Evolutionary conservation across 2,888 invertebrate genomes (phyloP).

Genomic region (Drosophila aldrichi): DNA sequence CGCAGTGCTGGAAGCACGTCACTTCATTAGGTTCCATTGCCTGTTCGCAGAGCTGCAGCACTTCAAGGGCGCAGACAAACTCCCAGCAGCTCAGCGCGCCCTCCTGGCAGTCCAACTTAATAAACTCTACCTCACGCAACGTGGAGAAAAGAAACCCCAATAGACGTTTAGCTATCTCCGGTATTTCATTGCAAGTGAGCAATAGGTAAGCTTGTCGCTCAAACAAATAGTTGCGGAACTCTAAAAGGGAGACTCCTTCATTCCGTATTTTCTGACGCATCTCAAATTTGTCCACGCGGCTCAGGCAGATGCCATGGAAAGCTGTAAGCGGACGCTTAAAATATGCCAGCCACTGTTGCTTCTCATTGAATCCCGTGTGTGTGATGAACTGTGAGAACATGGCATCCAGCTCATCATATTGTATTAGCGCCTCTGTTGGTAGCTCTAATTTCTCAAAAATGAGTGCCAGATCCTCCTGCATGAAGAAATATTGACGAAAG

Average conservation of each 20-base stretch:
- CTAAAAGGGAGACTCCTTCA: slow-evolving; percentile 90
- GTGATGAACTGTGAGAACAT: slow-evolving; percentile 98
- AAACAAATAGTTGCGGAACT: slow-evolving; percentile 97
- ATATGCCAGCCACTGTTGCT: slow-evolving; percentile 93
- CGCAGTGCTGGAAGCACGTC: slow-evolving; percentile 93
- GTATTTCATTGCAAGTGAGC: slow-evolving; percentile 85
- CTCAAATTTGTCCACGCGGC: slow-evolving; percentile 88
- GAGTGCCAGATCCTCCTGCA: slow-evolving; percentile 98
- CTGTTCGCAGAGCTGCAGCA: slow-evolving; percentile 92
- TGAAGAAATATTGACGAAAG: slow-evolving; percentile 96
- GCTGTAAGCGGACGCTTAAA: slow-evolving; percentile 92
- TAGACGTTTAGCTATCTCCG: slow-evolving; percentile 92
- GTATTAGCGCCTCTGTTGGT: slow-evolving; percentile 96
- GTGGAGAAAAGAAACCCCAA: slow-evolving; percentile 96
- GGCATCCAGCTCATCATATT: slow-evolving; percentile 98
- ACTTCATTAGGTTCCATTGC: slow-evolving; percentile 89
- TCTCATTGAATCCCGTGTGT: slow-evolving; percentile 95
- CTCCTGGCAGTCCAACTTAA: slow-evolving; percentile 91
- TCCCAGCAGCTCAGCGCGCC: slow-evolving; percentile 97
- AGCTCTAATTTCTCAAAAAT: slow-evolving; percentile 97
- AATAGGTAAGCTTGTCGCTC: slow-evolving; percentile 96
- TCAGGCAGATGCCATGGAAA: slow-evolving; percentile 92
- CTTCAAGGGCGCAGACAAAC: slow-evolving; percentile 95
- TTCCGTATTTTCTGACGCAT: slow-evolving; percentile 82
- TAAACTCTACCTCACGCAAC: slow-evolving; percentile 92